Percentiles rank a stretch among this genome's conserved stretches.
These are phyloP conservation scores for Coreius guichenoti DNA, from an alignment of 2,797 vertebrate species.

Conservation along the genomic window DNA sequence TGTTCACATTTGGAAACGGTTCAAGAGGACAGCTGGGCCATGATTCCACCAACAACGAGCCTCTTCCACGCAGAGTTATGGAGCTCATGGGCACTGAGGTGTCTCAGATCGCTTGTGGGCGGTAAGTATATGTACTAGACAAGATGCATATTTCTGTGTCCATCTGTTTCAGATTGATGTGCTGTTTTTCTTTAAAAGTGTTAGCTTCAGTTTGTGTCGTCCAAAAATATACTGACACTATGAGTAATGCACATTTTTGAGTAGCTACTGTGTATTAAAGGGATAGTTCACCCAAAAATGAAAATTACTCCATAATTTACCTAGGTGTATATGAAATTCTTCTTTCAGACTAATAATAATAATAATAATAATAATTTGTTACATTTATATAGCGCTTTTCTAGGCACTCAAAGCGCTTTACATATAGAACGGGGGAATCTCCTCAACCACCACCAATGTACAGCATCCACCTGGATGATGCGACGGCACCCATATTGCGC, in stretches of 20 bases:
- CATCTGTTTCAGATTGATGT: slow-evolving; percentile 12
- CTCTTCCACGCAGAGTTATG: slow-evolving; percentile 88
- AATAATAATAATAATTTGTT: too few species aligned
- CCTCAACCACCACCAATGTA: too few species aligned
- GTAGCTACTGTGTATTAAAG: not conserved
- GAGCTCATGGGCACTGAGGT: slow-evolving; percentile 94
- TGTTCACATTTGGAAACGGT: slow-evolving; percentile 92
- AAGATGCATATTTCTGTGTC: not conserved
- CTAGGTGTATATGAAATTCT: too few species aligned
- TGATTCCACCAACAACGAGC: slow-evolving; percentile 86
- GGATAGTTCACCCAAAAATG: too few species aligned
- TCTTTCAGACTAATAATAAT: too few species aligned
- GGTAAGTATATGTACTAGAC: slow-evolving; percentile 67
- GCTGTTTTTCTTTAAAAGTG: not conserved
- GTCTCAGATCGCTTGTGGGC: slow-evolving; percentile 91
- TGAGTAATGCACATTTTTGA: not conserved
- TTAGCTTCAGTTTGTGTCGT: not conserved
- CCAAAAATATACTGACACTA: not conserved
- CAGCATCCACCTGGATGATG: too few species aligned
- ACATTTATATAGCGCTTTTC: too few species aligned
- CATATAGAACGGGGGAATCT: too few species aligned
- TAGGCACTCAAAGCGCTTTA: too few species aligned
- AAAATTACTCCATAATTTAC: too few species aligned
- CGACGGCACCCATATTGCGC: too few species aligned
- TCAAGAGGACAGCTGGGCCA: slow-evolving; percentile 90